Evolutionary conservation across 2,797 vertebrate species (phyloP).

Genomic region (Uromys caudimaculatus): DNA sequence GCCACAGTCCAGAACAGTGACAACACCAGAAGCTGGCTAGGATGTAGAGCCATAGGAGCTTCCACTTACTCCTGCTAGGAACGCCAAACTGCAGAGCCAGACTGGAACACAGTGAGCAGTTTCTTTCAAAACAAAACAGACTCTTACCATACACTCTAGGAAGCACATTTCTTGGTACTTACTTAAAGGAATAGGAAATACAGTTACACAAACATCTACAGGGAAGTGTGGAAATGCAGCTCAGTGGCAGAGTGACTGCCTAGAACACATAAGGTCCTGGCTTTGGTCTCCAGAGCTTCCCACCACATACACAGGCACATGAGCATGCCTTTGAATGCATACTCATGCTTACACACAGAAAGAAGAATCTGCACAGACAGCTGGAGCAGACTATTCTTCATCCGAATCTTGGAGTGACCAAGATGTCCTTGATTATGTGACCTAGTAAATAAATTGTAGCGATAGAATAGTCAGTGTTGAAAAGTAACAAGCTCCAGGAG

Average conservation of each 20-base stretch:
- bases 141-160: not conserved
- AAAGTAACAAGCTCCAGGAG: not conserved
- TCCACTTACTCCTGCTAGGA: not conserved
- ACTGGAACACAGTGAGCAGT: not conserved
- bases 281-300: not conserved
- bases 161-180: not conserved
- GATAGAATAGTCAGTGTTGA: conserved; percentile 19
- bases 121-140: conserved; percentile 10
- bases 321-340: not conserved
- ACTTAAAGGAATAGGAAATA: conserved; percentile 44
- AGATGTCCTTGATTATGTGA: not conserved
- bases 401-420: not conserved
- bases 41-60: not conserved
- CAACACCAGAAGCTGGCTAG: not conserved
- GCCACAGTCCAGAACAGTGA: not conserved
- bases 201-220: not conserved
- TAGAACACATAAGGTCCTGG: not conserved
- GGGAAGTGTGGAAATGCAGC: not conserved
- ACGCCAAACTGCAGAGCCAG: not conserved
- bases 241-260: not conserved
- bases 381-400: not conserved
- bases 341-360: not conserved
- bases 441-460: not conserved
- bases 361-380: conserved; percentile 5
- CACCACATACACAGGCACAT: not conserved